Conservation (phyloP, 2,797 vertebrate species). For the Hipposideros larvatus region DNA sequence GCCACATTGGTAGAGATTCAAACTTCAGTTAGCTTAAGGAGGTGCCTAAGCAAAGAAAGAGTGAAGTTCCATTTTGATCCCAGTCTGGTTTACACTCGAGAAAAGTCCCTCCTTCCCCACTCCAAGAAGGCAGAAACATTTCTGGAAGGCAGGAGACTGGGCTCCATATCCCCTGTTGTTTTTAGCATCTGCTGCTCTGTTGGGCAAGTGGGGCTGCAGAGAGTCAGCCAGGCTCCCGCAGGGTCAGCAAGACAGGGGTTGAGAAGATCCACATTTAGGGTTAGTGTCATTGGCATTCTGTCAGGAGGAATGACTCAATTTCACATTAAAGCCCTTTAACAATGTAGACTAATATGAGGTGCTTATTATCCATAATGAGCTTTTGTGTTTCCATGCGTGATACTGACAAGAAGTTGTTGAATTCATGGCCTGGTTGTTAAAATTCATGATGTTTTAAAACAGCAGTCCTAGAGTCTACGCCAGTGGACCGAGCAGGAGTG, state of each 20-base stretch:
- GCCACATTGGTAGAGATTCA: neutral
- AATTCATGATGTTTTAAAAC: constrained; percentile 79
- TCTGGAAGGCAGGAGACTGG: neutral
- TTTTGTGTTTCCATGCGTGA: neutral
- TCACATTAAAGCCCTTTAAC: neutral
- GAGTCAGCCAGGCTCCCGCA: neutral
- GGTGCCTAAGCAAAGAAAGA: neutral
- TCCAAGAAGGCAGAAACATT: neutral
- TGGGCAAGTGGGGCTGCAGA: neutral
- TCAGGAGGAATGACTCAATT: neutral
- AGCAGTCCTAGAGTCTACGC: constrained; percentile 94
- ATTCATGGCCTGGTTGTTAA: constrained; percentile 59
- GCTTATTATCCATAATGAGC: neutral
- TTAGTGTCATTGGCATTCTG: neutral
- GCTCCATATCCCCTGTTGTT: neutral
- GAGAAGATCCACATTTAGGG: neutral
- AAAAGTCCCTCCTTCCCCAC: neutral
- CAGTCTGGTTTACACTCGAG: neutral
- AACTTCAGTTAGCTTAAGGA: neutral
- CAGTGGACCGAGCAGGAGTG: constrained; percentile 92
- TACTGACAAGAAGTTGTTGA: neutral
- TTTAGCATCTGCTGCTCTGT: neutral
- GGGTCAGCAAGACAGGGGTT: neutral
- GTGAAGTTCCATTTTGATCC: neutral
- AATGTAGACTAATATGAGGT: neutral